A percentile compares a stretch with the other conserved stretches of the same genome.
Conservation (phyloP, 2,113 vertebrate species). For the Lepus americanus region DNA sequence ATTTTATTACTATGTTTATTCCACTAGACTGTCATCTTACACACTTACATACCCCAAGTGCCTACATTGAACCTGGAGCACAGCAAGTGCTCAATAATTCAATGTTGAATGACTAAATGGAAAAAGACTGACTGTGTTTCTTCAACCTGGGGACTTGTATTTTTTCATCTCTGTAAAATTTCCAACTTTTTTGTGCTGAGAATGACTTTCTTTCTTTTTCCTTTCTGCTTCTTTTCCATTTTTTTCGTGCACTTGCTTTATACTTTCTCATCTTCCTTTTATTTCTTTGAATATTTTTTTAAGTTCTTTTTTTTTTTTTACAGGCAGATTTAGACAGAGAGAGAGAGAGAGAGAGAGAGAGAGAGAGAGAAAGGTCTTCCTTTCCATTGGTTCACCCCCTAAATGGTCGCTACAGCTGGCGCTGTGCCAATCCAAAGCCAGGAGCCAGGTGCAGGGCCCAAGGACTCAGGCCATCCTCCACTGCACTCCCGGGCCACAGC, state of each 20-base stretch:
- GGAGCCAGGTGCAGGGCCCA: too few relatives aligned
- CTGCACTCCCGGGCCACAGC: too few relatives aligned
- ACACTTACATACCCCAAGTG: neutral
- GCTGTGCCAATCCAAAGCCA: too few relatives aligned
- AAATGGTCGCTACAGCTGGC: too few relatives aligned
- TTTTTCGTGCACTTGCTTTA: slow-evolving; percentile 13
- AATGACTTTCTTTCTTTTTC: slow-evolving; percentile 40
- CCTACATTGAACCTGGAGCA: neutral
- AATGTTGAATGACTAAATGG: neutral
- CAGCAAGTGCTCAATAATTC: neutral
- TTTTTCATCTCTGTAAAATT: slow-evolving; percentile 5
- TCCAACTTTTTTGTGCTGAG: neutral
- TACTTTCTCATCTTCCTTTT: neutral
- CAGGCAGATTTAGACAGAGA: too few relatives aligned
- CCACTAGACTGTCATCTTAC: neutral
- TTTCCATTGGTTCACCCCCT: too few relatives aligned
- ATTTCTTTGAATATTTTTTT: slow-evolving; percentile 40
- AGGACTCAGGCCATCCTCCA: too few relatives aligned
- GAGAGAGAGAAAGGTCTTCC: too few relatives aligned
- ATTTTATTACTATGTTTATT: neutral
- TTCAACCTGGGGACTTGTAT: neutral
- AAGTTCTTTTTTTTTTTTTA: slow-evolving; percentile 8
- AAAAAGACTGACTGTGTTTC: slow-evolving; percentile 6
- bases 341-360: too few relatives aligned
- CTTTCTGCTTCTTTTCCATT: neutral